phyloP scores from a whole-genome alignment of 2,888 invertebrate species.

The Elmis aenea region DNA sequence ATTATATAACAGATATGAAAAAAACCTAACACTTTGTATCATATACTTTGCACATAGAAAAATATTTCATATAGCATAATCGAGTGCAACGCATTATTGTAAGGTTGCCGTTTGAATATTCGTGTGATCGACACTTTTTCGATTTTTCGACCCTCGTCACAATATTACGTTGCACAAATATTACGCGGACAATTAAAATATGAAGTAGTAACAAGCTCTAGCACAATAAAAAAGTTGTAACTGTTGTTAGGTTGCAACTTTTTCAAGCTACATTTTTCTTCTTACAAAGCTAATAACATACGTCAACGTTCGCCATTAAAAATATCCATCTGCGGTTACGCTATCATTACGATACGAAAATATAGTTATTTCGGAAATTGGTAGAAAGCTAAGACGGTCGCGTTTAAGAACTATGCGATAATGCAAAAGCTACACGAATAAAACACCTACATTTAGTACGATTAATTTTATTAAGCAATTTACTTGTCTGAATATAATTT shows the following conservation, averaged over 20 bases:
- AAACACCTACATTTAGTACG: conserved; percentile 35
- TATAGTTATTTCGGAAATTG: conserved; percentile 44
- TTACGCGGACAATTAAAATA: conserved; percentile 16
- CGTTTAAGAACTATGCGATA: conserved; percentile 25
- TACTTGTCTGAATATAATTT: neutral
- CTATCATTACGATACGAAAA: conserved; percentile 41
- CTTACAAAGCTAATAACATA: conserved; percentile 26
- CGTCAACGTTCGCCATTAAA: conserved; percentile 24
- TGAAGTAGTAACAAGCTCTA: conserved; percentile 20
- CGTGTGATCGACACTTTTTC: conserved; percentile 6
- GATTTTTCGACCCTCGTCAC: conserved; percentile 3
- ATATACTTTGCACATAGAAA: too few species aligned
- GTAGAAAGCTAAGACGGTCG: conserved; percentile 32
- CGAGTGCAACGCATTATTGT: too few species aligned
- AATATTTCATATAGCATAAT: too few species aligned
- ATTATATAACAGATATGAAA: too few species aligned
- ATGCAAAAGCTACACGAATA: conserved; percentile 43
- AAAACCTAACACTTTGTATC: too few species aligned
- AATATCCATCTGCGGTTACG: conserved; percentile 24
- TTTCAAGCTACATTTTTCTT: conserved; percentile 17
- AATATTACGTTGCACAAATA: conserved; percentile 2
- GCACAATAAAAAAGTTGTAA: conserved; percentile 21
- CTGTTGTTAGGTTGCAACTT: conserved; percentile 18
- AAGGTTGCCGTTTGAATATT: too few species aligned
- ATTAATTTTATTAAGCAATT: conserved; percentile 18